phyloP scores from a whole-genome alignment of 1,140 invertebrate species.

The Lordiphosa stackelbergi region DNA sequence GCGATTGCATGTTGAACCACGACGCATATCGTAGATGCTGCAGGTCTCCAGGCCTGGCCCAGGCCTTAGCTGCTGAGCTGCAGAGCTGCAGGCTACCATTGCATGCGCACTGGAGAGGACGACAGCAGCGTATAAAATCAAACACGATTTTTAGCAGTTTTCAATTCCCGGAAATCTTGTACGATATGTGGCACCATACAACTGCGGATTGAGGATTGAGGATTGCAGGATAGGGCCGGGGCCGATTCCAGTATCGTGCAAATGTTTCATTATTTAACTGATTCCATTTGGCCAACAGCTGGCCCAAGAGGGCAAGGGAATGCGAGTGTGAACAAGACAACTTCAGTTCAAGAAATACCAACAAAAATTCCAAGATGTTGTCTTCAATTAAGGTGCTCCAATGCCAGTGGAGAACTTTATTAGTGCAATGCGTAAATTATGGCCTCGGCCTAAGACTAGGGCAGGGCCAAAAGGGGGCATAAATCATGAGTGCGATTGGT shows the following conservation, averaged over 20 bases:
- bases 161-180: slow-evolving; percentile 75
- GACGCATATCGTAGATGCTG: slow-evolving; percentile 73
- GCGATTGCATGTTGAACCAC: slow-evolving; percentile 74
- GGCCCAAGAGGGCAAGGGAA: slow-evolving; percentile 18
- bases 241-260: slow-evolving; percentile 47
- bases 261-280: slow-evolving; percentile 74
- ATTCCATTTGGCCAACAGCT: slow-evolving; percentile 58
- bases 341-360: slow-evolving; percentile 54
- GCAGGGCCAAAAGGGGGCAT: slow-evolving; percentile 48
- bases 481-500: slow-evolving; percentile 28
- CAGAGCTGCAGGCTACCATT: slow-evolving; percentile 22
- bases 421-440: slow-evolving; percentile 71
- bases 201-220: slow-evolving; percentile 37
- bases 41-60: slow-evolving; percentile 19
- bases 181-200: slow-evolving; percentile 70
- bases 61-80: slow-evolving; percentile 1
- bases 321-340: slow-evolving; percentile 47
- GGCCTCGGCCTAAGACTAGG: slow-evolving; percentile 24
- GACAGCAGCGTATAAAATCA: slow-evolving; percentile 62
- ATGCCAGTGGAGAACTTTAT: slow-evolving; percentile 66
- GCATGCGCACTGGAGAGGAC: slow-evolving; percentile 53
- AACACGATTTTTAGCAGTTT: slow-evolving; percentile 76
- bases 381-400: slow-evolving; percentile 70
- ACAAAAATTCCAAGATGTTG: slow-evolving; percentile 75
- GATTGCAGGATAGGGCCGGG: slow-evolving; percentile 29